Evolutionary conservation across 1,140 invertebrate species (phyloP), one percentile per base, ranked within the genome.

Genomic region (Ruditapes philippinarum): DNA sequence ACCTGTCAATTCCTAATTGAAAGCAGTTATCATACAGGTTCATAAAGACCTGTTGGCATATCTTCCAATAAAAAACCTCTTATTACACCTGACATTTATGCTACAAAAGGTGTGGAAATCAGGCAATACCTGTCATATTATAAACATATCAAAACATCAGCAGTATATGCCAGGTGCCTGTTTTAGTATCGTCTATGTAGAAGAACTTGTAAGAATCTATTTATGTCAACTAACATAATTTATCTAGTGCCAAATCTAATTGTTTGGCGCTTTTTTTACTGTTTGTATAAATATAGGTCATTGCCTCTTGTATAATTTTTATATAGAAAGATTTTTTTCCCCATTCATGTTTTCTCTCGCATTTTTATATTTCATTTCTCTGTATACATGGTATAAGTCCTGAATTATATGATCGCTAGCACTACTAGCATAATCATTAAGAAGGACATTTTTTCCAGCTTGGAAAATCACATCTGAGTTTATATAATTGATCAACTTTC

Each of bases 181-280:
- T 33, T 7, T 33, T 31, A 12, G n/a, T n/a, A 31, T 31, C 12
- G 3, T 33, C 2, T 11, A 7, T 70, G 7, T 40, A 70, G 12
- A 70, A 60, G 36, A 36, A 31, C 51, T 2, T 65, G 73, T 36
- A 87, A 49, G 54, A 57, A 68, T 65, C 49, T 28, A 68, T 70
- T 70, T 17, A 28, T 17, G 17, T 42, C 36, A 65, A 49, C 60
- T 19, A 40, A 28, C 51, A 54, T 12, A 28, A 25, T 14, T 40
- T 22, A 78, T 78, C 25, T 22, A 1, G 1, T 51, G 40, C 74
- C 74, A 78, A 78, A 49, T 54, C 40, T 14, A 28, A 38, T 2
- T 70, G 65, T 70, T 38, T 38, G 33, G 65, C 65, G 38, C 65
- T 38, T 70, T 17, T 40, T 70, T 70, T 65, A 5, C 31, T 22